These are phyloP conservation scores for Tympanuchus pallidicinctus DNA, from an alignment of 2,113 vertebrate genomes.

Conservation along the genomic window DNA sequence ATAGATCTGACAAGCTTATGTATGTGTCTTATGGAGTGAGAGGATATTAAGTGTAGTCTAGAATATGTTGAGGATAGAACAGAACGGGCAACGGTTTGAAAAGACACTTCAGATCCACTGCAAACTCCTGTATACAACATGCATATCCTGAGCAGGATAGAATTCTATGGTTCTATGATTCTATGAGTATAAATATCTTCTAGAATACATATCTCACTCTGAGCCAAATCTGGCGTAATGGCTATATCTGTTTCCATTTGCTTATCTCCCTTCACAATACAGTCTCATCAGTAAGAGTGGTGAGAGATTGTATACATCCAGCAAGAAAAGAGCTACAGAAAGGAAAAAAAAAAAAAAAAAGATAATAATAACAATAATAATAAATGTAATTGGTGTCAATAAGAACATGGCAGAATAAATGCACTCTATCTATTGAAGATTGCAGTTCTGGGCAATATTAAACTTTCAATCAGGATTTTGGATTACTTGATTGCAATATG, in stretches of 20 bases:
- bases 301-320: not conserved
- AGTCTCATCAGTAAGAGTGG: not conserved
- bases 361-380: not conserved
- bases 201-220: rapidly evolving
- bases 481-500: not conserved
- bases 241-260: not conserved
- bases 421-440: rapidly evolving
- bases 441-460: not conserved
- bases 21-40: not conserved
- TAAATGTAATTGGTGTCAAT: not conserved
- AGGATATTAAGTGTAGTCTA: not conserved
- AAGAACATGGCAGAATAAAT: not conserved
- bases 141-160: not conserved
- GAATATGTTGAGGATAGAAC: rapidly evolving
- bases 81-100: not conserved
- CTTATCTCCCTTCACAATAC: not conserved
- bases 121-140: rapidly evolving
- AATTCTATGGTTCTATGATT: not conserved
- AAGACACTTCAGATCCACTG: not conserved
- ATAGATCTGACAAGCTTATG: not conserved
- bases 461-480: not conserved
- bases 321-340: not conserved
- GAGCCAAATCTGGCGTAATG: not conserved
- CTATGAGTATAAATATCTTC: not conserved
- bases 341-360: too few relatives aligned